These are phyloP conservation scores for Macrotrachela quadricornifera DNA, from an alignment of 1,140 invertebrate genomes.

Conservation along the genomic window DNA sequence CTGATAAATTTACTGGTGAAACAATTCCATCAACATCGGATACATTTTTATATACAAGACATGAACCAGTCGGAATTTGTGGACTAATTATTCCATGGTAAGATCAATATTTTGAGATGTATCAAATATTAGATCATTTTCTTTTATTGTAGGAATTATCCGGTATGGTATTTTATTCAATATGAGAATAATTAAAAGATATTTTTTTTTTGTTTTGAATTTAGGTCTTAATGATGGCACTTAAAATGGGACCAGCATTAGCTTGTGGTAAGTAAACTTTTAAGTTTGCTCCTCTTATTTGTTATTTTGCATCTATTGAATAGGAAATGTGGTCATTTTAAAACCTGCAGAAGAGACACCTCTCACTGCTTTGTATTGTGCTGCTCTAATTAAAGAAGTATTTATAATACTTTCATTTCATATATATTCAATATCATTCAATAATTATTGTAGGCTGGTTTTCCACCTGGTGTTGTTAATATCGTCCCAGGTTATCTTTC, in stretches of 20 bases:
- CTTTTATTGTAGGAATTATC: too few species aligned
- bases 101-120: conserved; percentile 37
- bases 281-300: too few species aligned
- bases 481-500: conserved; percentile 8
- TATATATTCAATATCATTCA: too few species aligned
- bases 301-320: too few species aligned
- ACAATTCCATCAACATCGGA: conserved; percentile 65
- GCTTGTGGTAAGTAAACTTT: conserved; percentile 37
- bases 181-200: too few species aligned
- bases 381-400: conserved; percentile 47
- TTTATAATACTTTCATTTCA: too few species aligned
- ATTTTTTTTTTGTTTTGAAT: too few species aligned
- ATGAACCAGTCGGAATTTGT: conserved; percentile 88
- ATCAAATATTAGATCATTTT: too few species aligned
- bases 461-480: conserved; percentile 16
- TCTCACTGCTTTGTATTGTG: conserved; percentile 57
- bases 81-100: conserved; percentile 63
- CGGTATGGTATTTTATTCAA: too few species aligned
- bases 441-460: conserved; percentile 19
- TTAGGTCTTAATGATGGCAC: conserved; percentile 68
- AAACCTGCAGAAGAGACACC: conserved; percentile 87
- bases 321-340: conserved; percentile 56
- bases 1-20: conserved; percentile 69
- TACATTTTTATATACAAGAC: conserved; percentile 66
- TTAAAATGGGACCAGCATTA: conserved; percentile 76